These are phyloP conservation scores for Lynx canadensis DNA, from an alignment of 2,113 vertebrate genomes.

Conservation along the genomic window DNA sequence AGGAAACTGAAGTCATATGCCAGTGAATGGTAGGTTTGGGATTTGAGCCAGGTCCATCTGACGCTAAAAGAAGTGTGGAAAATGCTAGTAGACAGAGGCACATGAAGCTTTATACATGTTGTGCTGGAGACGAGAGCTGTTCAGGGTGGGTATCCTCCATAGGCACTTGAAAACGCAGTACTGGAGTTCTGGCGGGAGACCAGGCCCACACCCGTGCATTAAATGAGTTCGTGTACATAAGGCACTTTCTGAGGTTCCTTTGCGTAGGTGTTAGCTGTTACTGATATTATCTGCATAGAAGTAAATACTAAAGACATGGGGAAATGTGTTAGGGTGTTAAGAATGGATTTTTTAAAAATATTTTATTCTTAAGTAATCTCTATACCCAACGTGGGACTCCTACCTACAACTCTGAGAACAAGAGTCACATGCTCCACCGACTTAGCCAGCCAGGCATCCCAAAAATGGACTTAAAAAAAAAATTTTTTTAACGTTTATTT, in stretches of 20 bases:
- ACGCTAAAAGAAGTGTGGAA: background rate
- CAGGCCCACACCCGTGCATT: background rate
- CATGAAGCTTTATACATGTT: background rate
- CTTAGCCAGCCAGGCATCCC: no score
- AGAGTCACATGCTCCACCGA: no score
- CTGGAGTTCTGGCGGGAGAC: background rate
- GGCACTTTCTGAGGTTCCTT: background rate
- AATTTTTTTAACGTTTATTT: no score
- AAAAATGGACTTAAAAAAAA: no score
- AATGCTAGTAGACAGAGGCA: background rate
- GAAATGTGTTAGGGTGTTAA: background rate
- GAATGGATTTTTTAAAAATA: background rate
- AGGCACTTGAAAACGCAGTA: background rate
- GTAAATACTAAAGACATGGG: background rate
- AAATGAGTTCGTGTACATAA: background rate
- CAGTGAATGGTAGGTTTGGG: background rate
- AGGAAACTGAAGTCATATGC: conserved; percentile 2
- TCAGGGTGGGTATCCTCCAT: background rate
- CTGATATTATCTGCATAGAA: background rate
- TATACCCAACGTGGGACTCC: no score
- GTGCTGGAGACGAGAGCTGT: background rate
- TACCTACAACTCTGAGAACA: no score
- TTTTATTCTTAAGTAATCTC: no score
- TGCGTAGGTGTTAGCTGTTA: background rate
- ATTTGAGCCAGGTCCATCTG: background rate